Conservation (phyloP, 2,113 vertebrate genomes). For the Amblyornis subalaris region DNA sequence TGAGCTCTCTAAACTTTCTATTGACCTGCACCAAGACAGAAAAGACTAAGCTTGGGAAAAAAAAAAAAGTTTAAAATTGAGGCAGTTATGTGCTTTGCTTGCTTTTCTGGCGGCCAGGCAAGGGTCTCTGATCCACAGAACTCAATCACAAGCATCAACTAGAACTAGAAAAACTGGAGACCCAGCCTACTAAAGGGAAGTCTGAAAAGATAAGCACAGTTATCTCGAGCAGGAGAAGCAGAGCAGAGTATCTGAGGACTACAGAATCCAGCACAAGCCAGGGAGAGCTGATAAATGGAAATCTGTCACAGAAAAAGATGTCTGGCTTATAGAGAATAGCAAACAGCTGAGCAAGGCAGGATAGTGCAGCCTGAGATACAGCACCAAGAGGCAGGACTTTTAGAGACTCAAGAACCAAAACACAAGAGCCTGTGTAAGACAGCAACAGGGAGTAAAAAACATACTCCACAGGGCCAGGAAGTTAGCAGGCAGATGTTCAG, state of each 20-base stretch:
- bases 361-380: neutral
- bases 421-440: neutral
- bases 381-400: neutral
- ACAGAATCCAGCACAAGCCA: neutral
- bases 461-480: neutral
- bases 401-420: neutral
- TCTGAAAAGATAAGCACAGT: neutral
- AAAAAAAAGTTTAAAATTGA: neutral
- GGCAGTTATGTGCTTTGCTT: neutral
- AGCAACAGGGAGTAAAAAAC: neutral
- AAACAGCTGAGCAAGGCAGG: neutral
- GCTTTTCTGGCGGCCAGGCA: neutral
- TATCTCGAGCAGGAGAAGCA: neutral
- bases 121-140: neutral
- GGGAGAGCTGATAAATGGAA: neutral
- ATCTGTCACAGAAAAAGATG: neutral
- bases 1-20: neutral
- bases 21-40: neutral
- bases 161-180: neutral
- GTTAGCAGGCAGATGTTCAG: neutral
- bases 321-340: neutral
- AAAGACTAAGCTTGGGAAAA: neutral
- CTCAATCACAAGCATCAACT: neutral
- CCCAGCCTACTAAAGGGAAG: neutral
- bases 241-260: neutral